phyloP scores from a whole-genome alignment of 1,140 invertebrate genomes.

The Ceratosolen fusciceps region DNA sequence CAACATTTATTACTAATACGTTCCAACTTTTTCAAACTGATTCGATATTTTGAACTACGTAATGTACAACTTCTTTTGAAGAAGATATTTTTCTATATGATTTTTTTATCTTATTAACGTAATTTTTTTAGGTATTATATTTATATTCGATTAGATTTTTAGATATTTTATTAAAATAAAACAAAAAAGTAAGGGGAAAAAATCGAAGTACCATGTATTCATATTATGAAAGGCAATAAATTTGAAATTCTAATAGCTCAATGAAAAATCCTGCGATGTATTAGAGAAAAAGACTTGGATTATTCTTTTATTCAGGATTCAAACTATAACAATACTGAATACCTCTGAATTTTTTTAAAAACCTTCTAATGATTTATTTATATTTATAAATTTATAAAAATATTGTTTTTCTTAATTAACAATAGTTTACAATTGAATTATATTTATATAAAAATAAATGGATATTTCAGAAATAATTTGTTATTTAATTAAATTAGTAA shows the following conservation, averaged over 20 bases:
- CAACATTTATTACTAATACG: too few species aligned
- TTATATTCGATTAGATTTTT: neutral
- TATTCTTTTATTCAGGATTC: constrained; percentile 43
- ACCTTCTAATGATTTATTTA: too few species aligned
- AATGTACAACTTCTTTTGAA: neutral
- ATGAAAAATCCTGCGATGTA: constrained; percentile 46
- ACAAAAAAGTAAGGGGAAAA: neutral
- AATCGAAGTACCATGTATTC: constrained; percentile 1
- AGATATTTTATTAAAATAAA: neutral
- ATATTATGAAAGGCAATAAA: constrained; percentile 36
- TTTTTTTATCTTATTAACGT: neutral
- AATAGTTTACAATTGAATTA: too few species aligned
- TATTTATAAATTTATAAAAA: too few species aligned
- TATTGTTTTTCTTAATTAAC: too few species aligned
- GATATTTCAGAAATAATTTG: too few species aligned
- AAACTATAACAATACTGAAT: constrained; percentile 38
- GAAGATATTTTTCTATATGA: neutral
- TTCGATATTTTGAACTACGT: too few species aligned
- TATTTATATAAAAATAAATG: too few species aligned
- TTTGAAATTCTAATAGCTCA: constrained; percentile 45
- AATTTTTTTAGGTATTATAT: neutral
- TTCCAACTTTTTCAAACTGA: too few species aligned
- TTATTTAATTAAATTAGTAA: too few species aligned
- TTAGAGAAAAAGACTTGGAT: constrained; percentile 36
- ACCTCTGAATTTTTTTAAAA: constrained; percentile 47